Base-by-base conservation (phyloP, 1,140 invertebrate genomes). In the Acromyrmex heyeri region DNA sequence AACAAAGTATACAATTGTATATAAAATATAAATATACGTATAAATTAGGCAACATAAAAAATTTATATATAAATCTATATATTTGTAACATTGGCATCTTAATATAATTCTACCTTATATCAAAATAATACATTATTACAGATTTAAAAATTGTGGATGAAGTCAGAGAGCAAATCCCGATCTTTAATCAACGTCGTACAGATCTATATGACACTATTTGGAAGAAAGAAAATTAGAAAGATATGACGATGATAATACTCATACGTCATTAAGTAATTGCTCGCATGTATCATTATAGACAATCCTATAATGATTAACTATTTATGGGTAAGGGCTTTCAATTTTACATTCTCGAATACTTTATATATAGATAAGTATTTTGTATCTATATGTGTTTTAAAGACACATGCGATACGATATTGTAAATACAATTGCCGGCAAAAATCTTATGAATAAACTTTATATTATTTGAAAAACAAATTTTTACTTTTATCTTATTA, bases 121-220 rank as follows among this genome's bases (percentile, higher is more conserved):
- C 21, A n/a, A 85, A 65, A 53, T 86, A 69, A 90, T 88, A 30
- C 7, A 12, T 88, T 88, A 79, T 88, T 88, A 87, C 93, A 98
- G 98, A 99, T 96, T 93, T 98, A 67, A 94, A 95, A 30, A 94
- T 96, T 85, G 96, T 98, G 44, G 96, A 98, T 59, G 96, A 98
- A 92, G 97, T 98, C 1, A 96, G 98, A 86, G 94, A 95, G 50
- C 97, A 98, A 95, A 98, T 99, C 92, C 98, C 98, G 14, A 96
- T 98, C 38, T 96, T 95, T 76, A 94, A 93, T 50, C 98, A 99
- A 95, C 96, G 97, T 88, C 96, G 98, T 88, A 96, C 95, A 1
- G 98, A 99, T 94, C 88, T 99, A 6, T 99, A 99, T 93, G 96
- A 97, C 79, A 97, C 97, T 1, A 57, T 96, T 85, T 93, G 91